Conservation (phyloP, 1,140 invertebrate genomes). For the Pogonus chalceus region DNA sequence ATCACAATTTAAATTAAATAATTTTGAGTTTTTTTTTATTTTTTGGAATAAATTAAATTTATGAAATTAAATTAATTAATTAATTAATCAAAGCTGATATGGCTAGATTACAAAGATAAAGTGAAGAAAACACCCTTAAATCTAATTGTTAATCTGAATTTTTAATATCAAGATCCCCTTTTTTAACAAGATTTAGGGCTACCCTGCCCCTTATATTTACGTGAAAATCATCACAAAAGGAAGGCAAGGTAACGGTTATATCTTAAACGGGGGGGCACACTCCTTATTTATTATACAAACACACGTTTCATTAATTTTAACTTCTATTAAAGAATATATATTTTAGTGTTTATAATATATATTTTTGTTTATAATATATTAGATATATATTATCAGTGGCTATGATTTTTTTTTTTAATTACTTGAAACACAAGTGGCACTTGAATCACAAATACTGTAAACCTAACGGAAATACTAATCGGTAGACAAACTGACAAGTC, state of each 20-base stretch:
- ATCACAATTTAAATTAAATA: neutral
- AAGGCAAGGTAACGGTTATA: conserved; percentile 10
- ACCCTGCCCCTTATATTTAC: no score
- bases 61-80: conserved; percentile 1
- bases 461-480: conserved; percentile 13
- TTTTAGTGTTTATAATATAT: conserved; percentile 3
- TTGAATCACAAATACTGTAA: conserved; percentile 26
- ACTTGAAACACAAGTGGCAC: conserved; percentile 28
- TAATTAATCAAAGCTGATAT: neutral
- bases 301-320: conserved; percentile 15
- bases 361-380: conserved; percentile 17
- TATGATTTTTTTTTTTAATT: conserved; percentile 18
- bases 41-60: no score
- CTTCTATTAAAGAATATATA: conserved; percentile 19
- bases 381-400: conserved; percentile 15
- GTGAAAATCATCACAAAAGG: conserved; percentile 9
- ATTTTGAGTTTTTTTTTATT: conserved; percentile 1
- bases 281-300: conserved; percentile 12
- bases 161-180: neutral
- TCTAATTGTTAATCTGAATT: conserved; percentile 2
- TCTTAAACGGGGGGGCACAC: conserved; percentile 10
- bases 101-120: conserved; percentile 3
- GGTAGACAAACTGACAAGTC: conserved; percentile 6
- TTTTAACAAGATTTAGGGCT: neutral
- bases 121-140: neutral